phyloP scores from a whole-genome alignment of 2,797 vertebrate genomes.

The Pangasius macronema region DNA sequence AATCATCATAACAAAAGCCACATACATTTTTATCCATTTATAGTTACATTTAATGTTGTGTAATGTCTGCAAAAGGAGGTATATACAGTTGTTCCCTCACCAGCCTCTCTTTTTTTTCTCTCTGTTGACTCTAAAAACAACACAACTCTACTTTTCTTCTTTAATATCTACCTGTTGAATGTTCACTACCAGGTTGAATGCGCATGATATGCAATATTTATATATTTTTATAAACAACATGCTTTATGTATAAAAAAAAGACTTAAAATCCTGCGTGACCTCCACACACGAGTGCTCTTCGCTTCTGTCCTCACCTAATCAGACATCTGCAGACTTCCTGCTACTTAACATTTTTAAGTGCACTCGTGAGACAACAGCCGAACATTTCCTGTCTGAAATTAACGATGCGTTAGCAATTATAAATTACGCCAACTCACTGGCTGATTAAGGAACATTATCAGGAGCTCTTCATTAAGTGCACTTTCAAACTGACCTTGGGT shows the following conservation, averaged over 20 bases:
- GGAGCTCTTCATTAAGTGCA: background rate
- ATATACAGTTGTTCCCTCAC: too few species aligned
- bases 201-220: too few species aligned
- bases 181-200: too few species aligned
- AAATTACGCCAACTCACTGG: background rate
- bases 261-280: background rate
- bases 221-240: too few species aligned
- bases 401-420: background rate
- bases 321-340: background rate
- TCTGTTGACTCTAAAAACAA: too few species aligned
- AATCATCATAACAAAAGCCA: background rate
- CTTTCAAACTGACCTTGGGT: background rate
- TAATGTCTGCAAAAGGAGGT: too few species aligned
- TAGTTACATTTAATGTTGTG: background rate
- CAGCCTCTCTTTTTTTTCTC: too few species aligned
- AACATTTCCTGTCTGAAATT: background rate
- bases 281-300: background rate
- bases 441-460: background rate
- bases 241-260: too few species aligned
- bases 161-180: too few species aligned
- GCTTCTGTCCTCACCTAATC: background rate
- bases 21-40: background rate
- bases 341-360: background rate
- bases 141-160: too few species aligned
- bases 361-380: background rate